These are phyloP conservation scores for Acanthaster planci DNA, from an alignment of 35 echinoderm and acorn worm genomes.

Conservation along the genomic window DNA sequence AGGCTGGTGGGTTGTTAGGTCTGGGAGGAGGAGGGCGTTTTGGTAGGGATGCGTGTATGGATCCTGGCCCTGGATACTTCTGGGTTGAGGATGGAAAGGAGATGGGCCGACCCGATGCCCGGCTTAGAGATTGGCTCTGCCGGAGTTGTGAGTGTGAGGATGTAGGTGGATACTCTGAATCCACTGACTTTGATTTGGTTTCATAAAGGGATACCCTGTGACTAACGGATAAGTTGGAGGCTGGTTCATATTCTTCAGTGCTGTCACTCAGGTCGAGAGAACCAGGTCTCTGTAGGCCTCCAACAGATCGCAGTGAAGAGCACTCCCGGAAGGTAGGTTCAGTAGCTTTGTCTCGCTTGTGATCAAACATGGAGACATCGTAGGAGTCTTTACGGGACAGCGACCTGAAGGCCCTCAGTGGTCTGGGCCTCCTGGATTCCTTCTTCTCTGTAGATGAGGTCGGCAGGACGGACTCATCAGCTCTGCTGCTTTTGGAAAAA, in stretches of 20 bases:
- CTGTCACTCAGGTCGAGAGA: background rate
- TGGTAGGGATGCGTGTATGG: constrained; percentile 19
- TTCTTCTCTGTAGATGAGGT: background rate
- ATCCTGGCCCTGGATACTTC: constrained; percentile 12
- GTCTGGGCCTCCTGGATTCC: constrained; percentile 1
- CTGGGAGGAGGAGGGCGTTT: constrained; percentile 42
- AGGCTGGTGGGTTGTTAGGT: constrained; percentile 39
- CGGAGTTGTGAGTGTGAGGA: background rate
- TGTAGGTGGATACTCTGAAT: background rate
- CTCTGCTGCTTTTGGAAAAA: background rate
- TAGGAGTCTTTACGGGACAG: constrained; percentile 7
- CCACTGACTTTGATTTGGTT: background rate
- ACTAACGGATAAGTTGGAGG: background rate
- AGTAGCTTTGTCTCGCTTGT: constrained; percentile 9
- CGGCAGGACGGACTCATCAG: background rate
- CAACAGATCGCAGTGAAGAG: background rate
- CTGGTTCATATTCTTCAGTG: background rate
- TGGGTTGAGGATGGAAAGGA: background rate
- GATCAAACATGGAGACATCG: constrained; percentile 17
- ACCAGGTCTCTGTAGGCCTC: constrained; percentile 13
- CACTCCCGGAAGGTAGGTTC: background rate
- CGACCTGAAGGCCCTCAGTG: background rate
- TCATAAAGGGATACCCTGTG: background rate
- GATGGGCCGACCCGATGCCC: background rate
- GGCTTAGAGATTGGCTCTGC: background rate